phyloP scores from a whole-genome alignment of 2,113 vertebrate genomes.

The Antechinus flavipes region DNA sequence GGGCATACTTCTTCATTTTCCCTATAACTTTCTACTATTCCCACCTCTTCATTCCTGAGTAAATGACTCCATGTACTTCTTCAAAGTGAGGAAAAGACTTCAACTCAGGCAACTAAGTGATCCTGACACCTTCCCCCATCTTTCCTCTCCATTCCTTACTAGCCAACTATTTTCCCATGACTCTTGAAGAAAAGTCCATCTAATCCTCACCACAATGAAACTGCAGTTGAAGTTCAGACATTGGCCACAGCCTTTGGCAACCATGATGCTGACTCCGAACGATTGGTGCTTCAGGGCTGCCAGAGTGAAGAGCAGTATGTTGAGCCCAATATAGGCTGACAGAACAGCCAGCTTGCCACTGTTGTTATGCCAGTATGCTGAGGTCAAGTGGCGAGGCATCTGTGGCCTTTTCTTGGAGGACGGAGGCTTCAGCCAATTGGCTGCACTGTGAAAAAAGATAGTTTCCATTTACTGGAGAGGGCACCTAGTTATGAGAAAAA shows the following conservation, averaged over 20 bases:
- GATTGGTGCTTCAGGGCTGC: constrained; percentile 79
- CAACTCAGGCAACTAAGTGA: background rate
- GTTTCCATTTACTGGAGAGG: background rate
- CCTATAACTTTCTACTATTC: background rate
- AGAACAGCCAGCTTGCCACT: constrained; percentile 87
- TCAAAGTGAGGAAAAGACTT: background rate
- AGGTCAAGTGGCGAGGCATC: constrained; percentile 84
- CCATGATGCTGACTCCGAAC: constrained; percentile 79
- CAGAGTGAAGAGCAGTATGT: constrained; percentile 84
- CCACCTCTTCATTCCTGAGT: background rate
- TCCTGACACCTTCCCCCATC: background rate
- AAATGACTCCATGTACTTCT: background rate
- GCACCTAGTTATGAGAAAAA: background rate
- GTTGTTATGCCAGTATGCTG: constrained; percentile 89
- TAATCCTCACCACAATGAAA: constrained; percentile 87
- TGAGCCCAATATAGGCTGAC: constrained; percentile 80
- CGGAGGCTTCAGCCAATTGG: constrained; percentile 91
- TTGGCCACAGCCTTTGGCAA: constrained; percentile 91
- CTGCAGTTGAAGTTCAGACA: constrained; percentile 95
- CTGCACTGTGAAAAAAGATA: constrained; percentile 82
- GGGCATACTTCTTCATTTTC: background rate
- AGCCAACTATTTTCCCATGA: background rate
- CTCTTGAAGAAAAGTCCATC: background rate
- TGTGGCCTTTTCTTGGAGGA: constrained; percentile 17
- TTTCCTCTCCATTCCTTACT: background rate